Evolutionary conservation across 2,113 vertebrate genomes (phyloP).

Genomic region (Cynoglossus semilaevis): DNA sequence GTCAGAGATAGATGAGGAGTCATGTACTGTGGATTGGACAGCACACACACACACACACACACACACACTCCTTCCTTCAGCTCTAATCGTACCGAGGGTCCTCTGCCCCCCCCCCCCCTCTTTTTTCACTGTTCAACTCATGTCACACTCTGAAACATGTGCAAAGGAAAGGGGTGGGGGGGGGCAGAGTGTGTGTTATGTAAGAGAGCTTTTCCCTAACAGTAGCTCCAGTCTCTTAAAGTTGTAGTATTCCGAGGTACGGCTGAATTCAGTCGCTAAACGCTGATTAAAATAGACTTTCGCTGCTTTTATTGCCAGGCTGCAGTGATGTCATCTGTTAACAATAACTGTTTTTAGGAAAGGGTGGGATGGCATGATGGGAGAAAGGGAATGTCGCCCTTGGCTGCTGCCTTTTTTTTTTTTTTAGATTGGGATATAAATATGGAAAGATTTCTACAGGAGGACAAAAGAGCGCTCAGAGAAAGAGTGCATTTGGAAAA

Average conservation of each 20-base stretch:
- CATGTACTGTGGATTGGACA: slow-evolving; percentile 49
- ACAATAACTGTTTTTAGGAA: slow-evolving; percentile 65
- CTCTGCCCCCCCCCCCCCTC: slow-evolving; percentile 61
- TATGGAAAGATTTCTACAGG: slow-evolving; percentile 64
- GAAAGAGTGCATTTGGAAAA: slow-evolving; percentile 35
- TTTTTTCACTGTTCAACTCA: slow-evolving; percentile 54
- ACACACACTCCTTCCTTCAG: slow-evolving; percentile 27
- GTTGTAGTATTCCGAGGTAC: slow-evolving; percentile 36
- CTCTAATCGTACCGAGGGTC: slow-evolving; percentile 55
- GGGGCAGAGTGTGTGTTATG: slow-evolving; percentile 42
- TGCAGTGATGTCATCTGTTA: slow-evolving; percentile 40
- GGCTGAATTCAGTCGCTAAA: slow-evolving; percentile 33
- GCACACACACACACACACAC: slow-evolving; percentile 11
- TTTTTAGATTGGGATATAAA: slow-evolving; percentile 58
- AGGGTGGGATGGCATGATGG: slow-evolving; percentile 64
- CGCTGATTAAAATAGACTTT: slow-evolving; percentile 41
- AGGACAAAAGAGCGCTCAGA: slow-evolving; percentile 46
- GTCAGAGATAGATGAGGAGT: slow-evolving; percentile 36
- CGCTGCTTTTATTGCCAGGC: slow-evolving; percentile 53
- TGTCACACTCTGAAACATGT: slow-evolving; percentile 65
- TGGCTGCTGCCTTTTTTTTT: slow-evolving; percentile 32
- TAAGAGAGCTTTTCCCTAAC: slow-evolving; percentile 50
- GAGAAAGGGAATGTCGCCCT: slow-evolving; percentile 56
- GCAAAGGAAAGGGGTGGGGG: slow-evolving; percentile 38
- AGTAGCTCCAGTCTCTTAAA: slow-evolving; percentile 53